These are phyloP conservation scores for Metallyticus violacea DNA, from an alignment of 2,888 invertebrate genomes.

Conservation along the genomic window DNA sequence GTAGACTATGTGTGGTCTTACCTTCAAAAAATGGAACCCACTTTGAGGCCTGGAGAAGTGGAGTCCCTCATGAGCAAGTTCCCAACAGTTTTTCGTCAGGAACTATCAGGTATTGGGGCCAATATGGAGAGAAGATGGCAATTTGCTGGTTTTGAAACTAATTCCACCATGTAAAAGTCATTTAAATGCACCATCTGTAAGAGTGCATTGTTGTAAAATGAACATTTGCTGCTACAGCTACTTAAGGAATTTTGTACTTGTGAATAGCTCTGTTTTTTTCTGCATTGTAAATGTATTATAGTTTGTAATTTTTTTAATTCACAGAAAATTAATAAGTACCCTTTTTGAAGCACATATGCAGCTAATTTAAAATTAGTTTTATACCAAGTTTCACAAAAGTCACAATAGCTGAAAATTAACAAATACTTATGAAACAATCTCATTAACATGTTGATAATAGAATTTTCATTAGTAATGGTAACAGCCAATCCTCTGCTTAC, in stretches of 20 bases:
- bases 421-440: too few relatives aligned
- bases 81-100: constrained; percentile 75
- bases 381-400: too few relatives aligned
- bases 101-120: constrained; percentile 77
- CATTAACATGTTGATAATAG: too few relatives aligned
- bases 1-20: constrained; percentile 89
- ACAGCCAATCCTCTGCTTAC: too few relatives aligned
- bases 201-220: background rate
- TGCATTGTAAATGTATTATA: background rate
- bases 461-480: too few relatives aligned
- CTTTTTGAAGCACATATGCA: background rate
- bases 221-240: background rate
- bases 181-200: background rate
- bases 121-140: constrained; percentile 85
- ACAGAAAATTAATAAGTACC: background rate
- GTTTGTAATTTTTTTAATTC: background rate
- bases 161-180: background rate
- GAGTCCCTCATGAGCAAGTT: constrained; percentile 76
- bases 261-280: background rate
- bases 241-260: too few relatives aligned
- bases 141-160: constrained; percentile 65
- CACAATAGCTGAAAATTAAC: too few relatives aligned
- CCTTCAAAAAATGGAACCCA: constrained; percentile 75
- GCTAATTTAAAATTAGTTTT: too few relatives aligned
- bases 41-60: constrained; percentile 69